Evolutionary conservation across 2,113 vertebrate genomes (phyloP).

Genomic region (Chiloscyllium plagiosum): DNA sequence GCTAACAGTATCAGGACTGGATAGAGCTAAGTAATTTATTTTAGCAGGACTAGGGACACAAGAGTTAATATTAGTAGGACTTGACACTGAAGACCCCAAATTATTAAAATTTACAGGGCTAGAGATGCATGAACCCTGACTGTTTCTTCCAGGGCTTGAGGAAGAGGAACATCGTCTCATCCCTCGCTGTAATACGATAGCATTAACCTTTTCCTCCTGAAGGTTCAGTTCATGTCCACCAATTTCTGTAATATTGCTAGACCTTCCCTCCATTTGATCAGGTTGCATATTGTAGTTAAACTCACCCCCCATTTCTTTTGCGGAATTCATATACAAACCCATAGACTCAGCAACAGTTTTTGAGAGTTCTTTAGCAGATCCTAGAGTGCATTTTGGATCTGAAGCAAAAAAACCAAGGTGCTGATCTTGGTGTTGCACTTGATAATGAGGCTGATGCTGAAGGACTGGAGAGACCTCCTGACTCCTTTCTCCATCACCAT

Average conservation of each 20-base stretch:
- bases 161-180: constrained; percentile 50
- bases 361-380: constrained; percentile 87
- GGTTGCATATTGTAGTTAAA: constrained; percentile 76
- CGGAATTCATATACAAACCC: constrained; percentile 95
- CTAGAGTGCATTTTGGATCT: constrained; percentile 77
- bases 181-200: constrained; percentile 52
- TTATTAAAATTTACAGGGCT: constrained; percentile 45
- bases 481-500: constrained; percentile 71
- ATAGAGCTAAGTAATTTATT: constrained; percentile 54
- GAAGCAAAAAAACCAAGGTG: constrained; percentile 69
- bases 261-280: constrained; percentile 59
- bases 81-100: constrained; percentile 55
- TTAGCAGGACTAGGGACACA: constrained; percentile 52
- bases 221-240: constrained; percentile 70
- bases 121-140: constrained; percentile 57
- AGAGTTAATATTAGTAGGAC: constrained; percentile 57
- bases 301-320: constrained; percentile 78
- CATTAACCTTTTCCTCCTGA: constrained; percentile 61
- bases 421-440: constrained; percentile 52
- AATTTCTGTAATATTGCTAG: constrained; percentile 75
- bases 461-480: constrained; percentile 67
- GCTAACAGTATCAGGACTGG: constrained; percentile 69
- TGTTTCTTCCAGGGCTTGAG: constrained; percentile 57
- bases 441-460: constrained; percentile 49
- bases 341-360: constrained; percentile 94